These are phyloP conservation scores for Iselma pallidipennis DNA, from an alignment of 2,888 invertebrate genomes.

Conservation along the genomic window DNA sequence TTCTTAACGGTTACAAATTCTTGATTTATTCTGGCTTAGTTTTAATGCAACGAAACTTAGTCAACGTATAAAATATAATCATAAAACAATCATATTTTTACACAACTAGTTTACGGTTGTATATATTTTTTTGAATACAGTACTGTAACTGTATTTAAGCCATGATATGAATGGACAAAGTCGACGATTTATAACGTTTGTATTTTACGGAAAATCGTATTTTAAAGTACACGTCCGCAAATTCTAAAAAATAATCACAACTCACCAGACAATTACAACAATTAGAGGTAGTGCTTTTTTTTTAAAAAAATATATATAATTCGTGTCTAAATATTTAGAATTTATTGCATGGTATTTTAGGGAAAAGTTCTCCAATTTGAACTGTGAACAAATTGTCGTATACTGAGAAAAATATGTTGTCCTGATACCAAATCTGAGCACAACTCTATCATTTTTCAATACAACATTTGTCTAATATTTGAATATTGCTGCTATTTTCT, in stretches of 20 bases:
- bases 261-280: background rate
- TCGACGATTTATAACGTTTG: background rate
- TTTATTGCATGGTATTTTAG: too few relatives aligned
- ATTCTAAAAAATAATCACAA: background rate
- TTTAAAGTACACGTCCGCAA: background rate
- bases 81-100: background rate
- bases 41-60: background rate
- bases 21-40: background rate
- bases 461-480: slow-evolving; percentile 29
- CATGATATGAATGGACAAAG: background rate
- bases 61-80: too few relatives aligned
- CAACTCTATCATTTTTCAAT: background rate
- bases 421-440: background rate
- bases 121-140: background rate
- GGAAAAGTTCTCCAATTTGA: too few relatives aligned
- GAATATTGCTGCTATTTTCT: slow-evolving; percentile 37
- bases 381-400: too few relatives aligned
- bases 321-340: too few relatives aligned
- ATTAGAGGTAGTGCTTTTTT: background rate
- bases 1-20: too few relatives aligned
- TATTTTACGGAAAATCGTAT: background rate
- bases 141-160: background rate
- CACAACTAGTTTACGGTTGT: background rate
- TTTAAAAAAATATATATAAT: too few relatives aligned
- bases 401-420: background rate